Evolutionary conservation across 1,140 invertebrate species (phyloP), one percentile per base, ranked within the genome.

Genomic region (Drosophila mojavensis): DNA sequence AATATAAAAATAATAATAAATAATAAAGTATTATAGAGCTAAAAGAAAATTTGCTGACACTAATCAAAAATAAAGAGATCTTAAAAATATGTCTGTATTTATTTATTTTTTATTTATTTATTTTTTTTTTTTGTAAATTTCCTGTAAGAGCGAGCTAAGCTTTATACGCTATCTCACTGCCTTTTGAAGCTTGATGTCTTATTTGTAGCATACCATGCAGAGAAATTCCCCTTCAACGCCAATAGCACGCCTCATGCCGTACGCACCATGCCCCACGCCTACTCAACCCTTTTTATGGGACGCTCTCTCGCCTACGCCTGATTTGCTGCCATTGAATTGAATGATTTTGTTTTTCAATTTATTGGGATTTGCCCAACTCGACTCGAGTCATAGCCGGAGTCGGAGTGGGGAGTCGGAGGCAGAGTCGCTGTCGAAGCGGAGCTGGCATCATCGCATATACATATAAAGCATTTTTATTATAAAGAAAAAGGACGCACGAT

Each of bases 301-400:
- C 36, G 45, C 81, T 68, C 47, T 20, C 72, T 55, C 45, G 75
- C 62, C 83, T 71, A 71, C 77, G 83, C 84, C 73, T 80, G 80
- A 89, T 80, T 89, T 84, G 83, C 62, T 59, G 77, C 84, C 83
- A 84, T 86, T 80, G 80, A 83, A 88, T 89, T 88, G 83, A 88
- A 88, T 88, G 83, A 89, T 89, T 89, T 88, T 84, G 85, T 89
- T 88, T 89, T 89, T 88, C 84, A 88, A 88, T 88, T 88, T 88
- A 88, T 88, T 88, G 80, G 84, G 84, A 90, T 88, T 88, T 79
- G 50, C 69, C 70, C 50, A 68, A 66, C 60, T 73, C 53, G 54
- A 54, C n/a, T 33, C 51, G 28, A 48, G 9, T 24, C 45, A 15
- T 1, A 24, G 20, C 20, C 20, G 20, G 20, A 24, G 20, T 24